Evolutionary conservation across 2,797 vertebrate species (phyloP).

Genomic region (Carcharodon carcharias): DNA sequence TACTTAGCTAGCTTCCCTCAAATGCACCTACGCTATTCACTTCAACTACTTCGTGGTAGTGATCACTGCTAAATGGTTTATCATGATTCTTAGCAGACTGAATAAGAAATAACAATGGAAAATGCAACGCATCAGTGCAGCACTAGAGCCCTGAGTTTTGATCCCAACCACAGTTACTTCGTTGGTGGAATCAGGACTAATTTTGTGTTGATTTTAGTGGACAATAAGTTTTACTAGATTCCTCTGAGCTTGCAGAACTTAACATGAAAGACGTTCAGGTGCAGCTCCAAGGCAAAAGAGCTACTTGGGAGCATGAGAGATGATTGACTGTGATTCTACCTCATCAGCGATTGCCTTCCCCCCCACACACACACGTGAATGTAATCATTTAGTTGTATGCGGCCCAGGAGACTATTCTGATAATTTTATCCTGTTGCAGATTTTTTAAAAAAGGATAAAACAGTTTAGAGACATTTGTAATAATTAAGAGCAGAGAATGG

Average conservation of each 20-base stretch:
- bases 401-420: neutral
- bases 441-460: neutral
- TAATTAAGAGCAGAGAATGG: neutral
- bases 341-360: neutral
- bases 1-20: neutral
- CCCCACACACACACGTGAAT: neutral
- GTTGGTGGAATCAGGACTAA: neutral
- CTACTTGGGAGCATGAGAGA: neutral
- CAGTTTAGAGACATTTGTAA: neutral
- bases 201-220: neutral
- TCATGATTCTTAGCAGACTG: neutral
- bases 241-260: neutral
- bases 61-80: neutral
- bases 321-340: neutral
- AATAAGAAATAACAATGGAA: neutral
- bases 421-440: too few relatives aligned
- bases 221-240: neutral
- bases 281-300: neutral
- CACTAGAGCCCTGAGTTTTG: neutral
- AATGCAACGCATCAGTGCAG: neutral
- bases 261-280: neutral
- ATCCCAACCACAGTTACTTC: neutral
- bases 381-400: neutral
- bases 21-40: too few relatives aligned
- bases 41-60: neutral